Evolutionary conservation across 2,797 vertebrate species (phyloP).

Genomic region (Parauchenoglanis punctatus): DNA sequence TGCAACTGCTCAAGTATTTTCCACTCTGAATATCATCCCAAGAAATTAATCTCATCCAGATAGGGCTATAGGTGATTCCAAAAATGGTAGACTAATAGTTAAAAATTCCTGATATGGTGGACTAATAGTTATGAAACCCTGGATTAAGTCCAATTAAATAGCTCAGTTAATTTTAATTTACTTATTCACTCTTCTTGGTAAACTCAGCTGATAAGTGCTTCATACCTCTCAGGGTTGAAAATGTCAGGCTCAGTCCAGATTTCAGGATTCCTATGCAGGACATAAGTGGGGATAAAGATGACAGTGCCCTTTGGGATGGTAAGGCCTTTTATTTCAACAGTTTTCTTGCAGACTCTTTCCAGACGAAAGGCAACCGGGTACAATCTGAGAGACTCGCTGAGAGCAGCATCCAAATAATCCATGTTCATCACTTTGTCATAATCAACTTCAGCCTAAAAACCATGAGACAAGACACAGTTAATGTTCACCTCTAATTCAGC

Average conservation of each 20-base stretch:
- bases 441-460: constrained; percentile 63
- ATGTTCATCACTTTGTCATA: constrained; percentile 74
- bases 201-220: background rate
- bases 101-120: background rate
- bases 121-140: too few species aligned
- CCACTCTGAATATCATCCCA: too few species aligned
- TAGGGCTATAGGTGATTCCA: too few species aligned
- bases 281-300: constrained; percentile 67
- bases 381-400: constrained; percentile 74
- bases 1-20: too few species aligned
- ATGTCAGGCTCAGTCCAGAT: constrained; percentile 75
- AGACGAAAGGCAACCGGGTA: constrained; percentile 65
- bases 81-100: too few species aligned
- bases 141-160: too few species aligned
- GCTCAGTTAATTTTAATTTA: too few species aligned
- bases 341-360: constrained; percentile 77
- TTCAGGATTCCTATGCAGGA: constrained; percentile 68
- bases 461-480: background rate
- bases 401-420: constrained; percentile 77
- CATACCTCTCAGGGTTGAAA: constrained; percentile 79
- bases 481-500: background rate
- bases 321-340: constrained; percentile 71
- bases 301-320: constrained; percentile 71
- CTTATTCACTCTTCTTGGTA: background rate
- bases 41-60: too few species aligned